phyloP scores from a whole-genome alignment of 2,797 vertebrate genomes.

The Pitangus sulphuratus region DNA sequence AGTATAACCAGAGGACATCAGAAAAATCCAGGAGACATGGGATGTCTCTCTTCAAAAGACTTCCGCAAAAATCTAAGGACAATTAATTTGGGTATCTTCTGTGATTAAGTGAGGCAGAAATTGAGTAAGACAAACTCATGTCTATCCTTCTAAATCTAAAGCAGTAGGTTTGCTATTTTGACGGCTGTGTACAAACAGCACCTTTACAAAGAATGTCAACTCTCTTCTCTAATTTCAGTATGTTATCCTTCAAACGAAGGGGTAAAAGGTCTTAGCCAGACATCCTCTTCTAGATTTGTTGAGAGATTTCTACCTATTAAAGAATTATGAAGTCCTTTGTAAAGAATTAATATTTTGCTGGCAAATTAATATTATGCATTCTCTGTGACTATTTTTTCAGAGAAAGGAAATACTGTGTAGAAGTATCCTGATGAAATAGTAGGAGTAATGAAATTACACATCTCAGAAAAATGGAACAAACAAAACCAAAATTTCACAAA shows the following conservation, averaged over 20 bases:
- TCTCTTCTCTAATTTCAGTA: neutral
- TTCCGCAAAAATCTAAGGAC: neutral
- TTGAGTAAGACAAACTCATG: neutral
- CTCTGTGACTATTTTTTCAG: neutral
- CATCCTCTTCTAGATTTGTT: neutral
- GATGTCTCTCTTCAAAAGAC: neutral
- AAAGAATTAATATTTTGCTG: neutral
- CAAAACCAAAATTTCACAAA: accelerated
- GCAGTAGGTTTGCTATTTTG: neutral
- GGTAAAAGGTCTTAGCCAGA: neutral
- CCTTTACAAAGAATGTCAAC: neutral
- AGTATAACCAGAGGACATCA: neutral
- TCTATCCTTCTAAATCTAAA: neutral
- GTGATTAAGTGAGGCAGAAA: neutral
- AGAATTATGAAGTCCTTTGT: neutral
- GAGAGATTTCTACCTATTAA: neutral
- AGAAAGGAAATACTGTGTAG: neutral
- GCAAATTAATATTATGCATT: neutral
- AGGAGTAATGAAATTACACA: neutral
- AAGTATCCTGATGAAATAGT: neutral
- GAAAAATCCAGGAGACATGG: neutral
- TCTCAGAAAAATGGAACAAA: neutral
- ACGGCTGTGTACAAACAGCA: neutral
- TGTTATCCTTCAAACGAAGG: neutral
- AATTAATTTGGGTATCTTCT: neutral